Percentiles rank a stretch among this genome's conserved stretches.
Evolutionary conservation across 1,140 invertebrate genomes (phyloP).

Genomic region (Mya arenaria): DNA sequence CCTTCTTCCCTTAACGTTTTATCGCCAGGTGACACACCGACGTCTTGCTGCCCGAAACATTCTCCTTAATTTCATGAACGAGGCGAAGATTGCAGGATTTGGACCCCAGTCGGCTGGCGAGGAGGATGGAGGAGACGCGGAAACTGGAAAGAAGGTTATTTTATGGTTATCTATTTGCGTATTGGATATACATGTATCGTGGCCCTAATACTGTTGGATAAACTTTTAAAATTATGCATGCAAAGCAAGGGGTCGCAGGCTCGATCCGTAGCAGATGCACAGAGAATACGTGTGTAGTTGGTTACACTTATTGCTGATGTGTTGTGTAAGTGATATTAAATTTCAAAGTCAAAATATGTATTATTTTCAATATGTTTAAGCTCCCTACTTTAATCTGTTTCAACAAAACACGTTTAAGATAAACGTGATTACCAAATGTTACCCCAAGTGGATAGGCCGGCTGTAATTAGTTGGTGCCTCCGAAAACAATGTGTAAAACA

Average conservation of each 20-base stretch:
- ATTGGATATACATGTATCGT: neutral
- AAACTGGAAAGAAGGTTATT: constrained; percentile 7
- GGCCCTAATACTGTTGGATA: neutral
- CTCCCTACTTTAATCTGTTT: no score
- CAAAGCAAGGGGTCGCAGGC: neutral
- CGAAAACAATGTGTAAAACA: no score
- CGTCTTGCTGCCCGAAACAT: constrained; percentile 98
- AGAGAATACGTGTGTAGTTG: neutral
- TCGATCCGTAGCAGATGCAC: neutral
- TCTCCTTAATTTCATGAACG: constrained; percentile 92
- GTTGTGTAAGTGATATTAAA: neutral
- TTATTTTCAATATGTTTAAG: no score
- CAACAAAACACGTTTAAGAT: no score
- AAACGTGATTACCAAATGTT: no score
- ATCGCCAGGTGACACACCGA: constrained; percentile 92
- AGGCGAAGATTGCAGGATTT: constrained; percentile 96
- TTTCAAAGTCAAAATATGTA: no score
- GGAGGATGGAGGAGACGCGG: constrained; percentile 1
- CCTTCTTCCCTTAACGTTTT: neutral
- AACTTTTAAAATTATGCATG: neutral
- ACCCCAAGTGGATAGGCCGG: no score
- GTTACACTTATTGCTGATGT: neutral
- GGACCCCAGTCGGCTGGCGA: constrained; percentile 76
- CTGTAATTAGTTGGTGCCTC: no score
- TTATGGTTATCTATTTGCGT: no score